Base-by-base conservation (phyloP, 1,140 invertebrate species). In the Lepidurus couesii region DNA sequence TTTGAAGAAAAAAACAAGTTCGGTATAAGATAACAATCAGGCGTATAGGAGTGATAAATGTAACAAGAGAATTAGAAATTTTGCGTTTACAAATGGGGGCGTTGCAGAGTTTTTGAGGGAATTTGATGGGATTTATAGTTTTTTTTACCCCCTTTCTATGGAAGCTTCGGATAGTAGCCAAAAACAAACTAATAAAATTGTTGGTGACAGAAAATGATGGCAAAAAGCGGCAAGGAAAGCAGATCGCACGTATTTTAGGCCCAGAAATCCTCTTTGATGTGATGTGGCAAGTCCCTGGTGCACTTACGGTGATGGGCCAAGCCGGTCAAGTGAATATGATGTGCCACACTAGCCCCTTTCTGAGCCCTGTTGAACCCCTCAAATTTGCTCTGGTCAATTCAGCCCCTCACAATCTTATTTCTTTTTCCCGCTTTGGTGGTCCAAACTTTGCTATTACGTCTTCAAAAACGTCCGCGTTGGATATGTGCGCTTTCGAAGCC, bases 321-420 rank as follows among this genome's bases (percentile, higher is more conserved):
- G 53, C 21, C 53, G 53, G 53, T 65, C 53, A 65, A 65, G 53
- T 65, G 53, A 65, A 65, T 65, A 65, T 65, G 53, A 65, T 65
- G 53, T 21, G 53, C 53, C 21, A 21, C 53, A 21, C 13, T 65
- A 65, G 16, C 53, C 53, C 53, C 16, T 65, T 65, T 65, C 53
- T 65, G 53, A 65, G 53, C 13, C 53, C 53, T 21, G 21, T 13
- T 65, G 53, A 65, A 65, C 53, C 53, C 34, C 16, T 65, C 53
- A 65, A 65, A 65, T 65, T 65, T 65, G 45, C 53, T 65, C 53
- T 21, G 21, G 53, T n/a, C 53, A 65, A 21, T 65, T 65, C 21
- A n/a, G 6, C 16, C 13, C 53, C 21, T 65, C 13, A 16, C 13
- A 21, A 65, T 65, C 53, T 21, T 21, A 65, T 65, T 65, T 34